Conservation (phyloP, 2,797 vertebrate genomes). For the Arnoldichthys spilopterus region DNA sequence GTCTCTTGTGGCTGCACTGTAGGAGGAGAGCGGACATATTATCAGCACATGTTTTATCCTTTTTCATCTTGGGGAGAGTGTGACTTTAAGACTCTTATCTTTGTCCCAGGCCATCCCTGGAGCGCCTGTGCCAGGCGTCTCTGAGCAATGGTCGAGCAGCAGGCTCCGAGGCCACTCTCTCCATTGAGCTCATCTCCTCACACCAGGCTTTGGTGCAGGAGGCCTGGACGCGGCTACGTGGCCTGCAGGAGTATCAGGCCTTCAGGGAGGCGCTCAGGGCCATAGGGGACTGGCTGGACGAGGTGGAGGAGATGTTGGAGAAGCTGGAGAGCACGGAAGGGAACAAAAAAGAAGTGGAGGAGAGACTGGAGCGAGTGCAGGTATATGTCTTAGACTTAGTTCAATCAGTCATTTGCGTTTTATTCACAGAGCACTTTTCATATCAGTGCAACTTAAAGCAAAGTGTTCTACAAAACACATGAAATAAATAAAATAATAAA, state of each 20-base stretch:
- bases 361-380: constrained; percentile 86
- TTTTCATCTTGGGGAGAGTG: too few relatives aligned
- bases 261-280: constrained; percentile 88
- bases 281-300: constrained; percentile 90
- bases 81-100: background rate
- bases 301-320: constrained; percentile 84
- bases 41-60: too few relatives aligned
- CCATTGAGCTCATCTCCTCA: constrained; percentile 83
- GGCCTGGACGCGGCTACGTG: constrained; percentile 83
- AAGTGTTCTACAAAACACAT: too few relatives aligned
- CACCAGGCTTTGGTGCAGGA: constrained; percentile 86
- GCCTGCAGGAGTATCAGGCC: constrained; percentile 89
- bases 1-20: background rate
- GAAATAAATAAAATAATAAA: too few relatives aligned
- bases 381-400: too few relatives aligned
- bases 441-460: too few relatives aligned
- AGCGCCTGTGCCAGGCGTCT: constrained; percentile 84
- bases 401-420: too few relatives aligned
- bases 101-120: constrained; percentile 84
- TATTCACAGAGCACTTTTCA: too few relatives aligned
- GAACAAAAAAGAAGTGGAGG: constrained; percentile 86
- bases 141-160: constrained; percentile 82
- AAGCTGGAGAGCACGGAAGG: constrained; percentile 87
- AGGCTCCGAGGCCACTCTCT: constrained; percentile 81
- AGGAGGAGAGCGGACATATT: too few relatives aligned